Evolutionary conservation across 2,888 invertebrate genomes (phyloP).

Genomic region (Metallyticus violacea): DNA sequence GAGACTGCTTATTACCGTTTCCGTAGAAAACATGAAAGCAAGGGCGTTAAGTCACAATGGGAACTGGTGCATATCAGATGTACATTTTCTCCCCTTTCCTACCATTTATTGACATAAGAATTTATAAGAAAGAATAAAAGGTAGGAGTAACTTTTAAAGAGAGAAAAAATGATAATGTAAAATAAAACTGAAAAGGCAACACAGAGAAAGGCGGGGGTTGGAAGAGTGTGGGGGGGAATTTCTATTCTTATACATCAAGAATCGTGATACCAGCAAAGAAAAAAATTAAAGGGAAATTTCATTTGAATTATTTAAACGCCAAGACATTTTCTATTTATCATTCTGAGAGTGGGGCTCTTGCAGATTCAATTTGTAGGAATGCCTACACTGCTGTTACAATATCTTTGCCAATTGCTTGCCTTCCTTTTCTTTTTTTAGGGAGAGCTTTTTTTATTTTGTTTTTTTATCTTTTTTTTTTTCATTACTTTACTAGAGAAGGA

Average conservation of each 20-base stretch:
- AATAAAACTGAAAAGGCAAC: constrained; percentile 18
- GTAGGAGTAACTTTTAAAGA: not conserved
- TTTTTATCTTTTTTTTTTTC: too few relatives aligned
- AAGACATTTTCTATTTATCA: constrained; percentile 11
- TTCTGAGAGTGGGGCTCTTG: constrained; percentile 7
- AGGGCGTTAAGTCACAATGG: not conserved
- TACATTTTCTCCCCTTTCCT: constrained; percentile 21
- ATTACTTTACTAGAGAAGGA: not conserved
- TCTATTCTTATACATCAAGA: not conserved
- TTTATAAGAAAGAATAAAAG: constrained; percentile 9
- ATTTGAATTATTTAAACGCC: constrained; percentile 33
- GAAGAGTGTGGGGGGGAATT: not conserved
- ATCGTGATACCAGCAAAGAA: not conserved
- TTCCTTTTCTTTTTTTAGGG: not conserved
- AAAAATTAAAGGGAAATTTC: constrained; percentile 28
- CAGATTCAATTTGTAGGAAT: constrained; percentile 28
- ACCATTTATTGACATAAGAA: constrained; percentile 26
- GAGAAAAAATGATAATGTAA: constrained; percentile 21
- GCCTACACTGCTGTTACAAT: not conserved
- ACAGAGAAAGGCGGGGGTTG: not conserved
- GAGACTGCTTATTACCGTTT: not conserved
- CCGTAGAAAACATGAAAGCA: constrained; percentile 3
- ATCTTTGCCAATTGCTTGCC: not conserved
- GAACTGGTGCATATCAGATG: constrained; percentile 24
- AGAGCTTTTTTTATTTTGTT: too few relatives aligned